A percentile compares a stretch with the other conserved stretches of the same genome.
Evolutionary conservation across 2,113 vertebrate genomes (phyloP).

Genomic region (Sprattus sprattus): DNA sequence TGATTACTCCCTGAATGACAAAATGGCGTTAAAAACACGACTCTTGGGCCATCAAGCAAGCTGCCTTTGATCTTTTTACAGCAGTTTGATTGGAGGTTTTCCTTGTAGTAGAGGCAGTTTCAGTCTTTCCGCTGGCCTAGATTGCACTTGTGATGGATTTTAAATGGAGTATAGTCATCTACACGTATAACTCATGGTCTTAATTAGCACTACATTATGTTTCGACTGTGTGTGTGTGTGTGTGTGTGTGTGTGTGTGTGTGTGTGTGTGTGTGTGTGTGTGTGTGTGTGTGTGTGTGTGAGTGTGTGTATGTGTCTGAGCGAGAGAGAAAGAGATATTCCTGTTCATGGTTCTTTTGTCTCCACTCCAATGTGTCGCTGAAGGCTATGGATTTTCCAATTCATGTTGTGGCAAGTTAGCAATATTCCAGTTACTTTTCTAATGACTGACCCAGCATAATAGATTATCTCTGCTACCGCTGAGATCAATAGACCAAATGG

Average conservation of each 20-base stretch:
- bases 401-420: constrained; percentile 29
- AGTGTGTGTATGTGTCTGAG: constrained; percentile 60
- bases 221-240: constrained; percentile 70
- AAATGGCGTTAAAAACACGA: background rate
- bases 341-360: background rate
- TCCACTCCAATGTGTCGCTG: background rate
- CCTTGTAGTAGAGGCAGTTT: background rate
- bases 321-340: constrained; percentile 48
- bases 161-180: background rate
- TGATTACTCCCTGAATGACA: background rate
- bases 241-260: constrained; percentile 66
- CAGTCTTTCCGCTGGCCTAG: background rate
- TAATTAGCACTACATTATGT: constrained; percentile 34
- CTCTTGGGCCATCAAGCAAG: background rate
- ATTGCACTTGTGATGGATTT: background rate
- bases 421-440: constrained; percentile 52
- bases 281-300: constrained; percentile 62
- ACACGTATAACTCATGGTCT: background rate
- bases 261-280: constrained; percentile 60
- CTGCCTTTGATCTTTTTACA: background rate
- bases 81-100: background rate
- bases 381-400: constrained; percentile 42
- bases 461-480: constrained; percentile 57
- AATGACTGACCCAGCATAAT: constrained; percentile 41
- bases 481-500: constrained; percentile 69